These are phyloP conservation scores for Apis laboriosa DNA, from an alignment of 1,140 invertebrate genomes.

Conservation along the genomic window DNA sequence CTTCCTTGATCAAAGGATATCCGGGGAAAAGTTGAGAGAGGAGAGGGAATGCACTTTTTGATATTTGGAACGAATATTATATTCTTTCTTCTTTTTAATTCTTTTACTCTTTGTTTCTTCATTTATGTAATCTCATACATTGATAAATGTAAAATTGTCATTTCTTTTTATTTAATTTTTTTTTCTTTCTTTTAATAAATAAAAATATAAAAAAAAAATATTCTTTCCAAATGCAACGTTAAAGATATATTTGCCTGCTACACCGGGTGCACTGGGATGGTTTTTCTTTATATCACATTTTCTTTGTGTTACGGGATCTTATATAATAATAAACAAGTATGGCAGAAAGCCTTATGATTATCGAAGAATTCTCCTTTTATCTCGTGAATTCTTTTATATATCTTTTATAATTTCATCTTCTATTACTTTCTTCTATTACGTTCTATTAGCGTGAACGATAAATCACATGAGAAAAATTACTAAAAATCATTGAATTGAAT, in stretches of 20 bases:
- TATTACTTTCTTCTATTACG: neutral
- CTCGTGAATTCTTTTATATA: neutral
- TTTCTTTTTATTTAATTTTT: neutral
- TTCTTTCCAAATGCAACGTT: slow-evolving; percentile 57
- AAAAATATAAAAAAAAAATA: neutral
- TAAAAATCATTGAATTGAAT: too few relatives aligned
- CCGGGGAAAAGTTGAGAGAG: slow-evolving; percentile 40
- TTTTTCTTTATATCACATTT: slow-evolving; percentile 3
- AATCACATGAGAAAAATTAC: too few relatives aligned
- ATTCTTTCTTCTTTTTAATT: neutral
- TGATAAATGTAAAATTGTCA: neutral
- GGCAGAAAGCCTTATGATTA: neutral
- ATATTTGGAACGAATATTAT: slow-evolving; percentile 54
- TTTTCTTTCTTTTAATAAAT: neutral
- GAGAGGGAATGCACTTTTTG: slow-evolving; percentile 17
- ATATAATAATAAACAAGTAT: neutral
- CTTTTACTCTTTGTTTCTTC: neutral
- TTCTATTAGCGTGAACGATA: neutral
- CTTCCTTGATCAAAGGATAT: slow-evolving; percentile 51
- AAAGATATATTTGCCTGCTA: slow-evolving; percentile 47
- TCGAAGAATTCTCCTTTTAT: neutral
- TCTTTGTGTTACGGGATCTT: neutral
- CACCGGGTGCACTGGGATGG: slow-evolving; percentile 51
- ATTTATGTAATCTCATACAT: neutral
- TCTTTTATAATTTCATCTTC: neutral